These are phyloP conservation scores for Zelostemma sp. DNA, from an alignment of 1,140 invertebrate species.

Conservation along the genomic window DNA sequence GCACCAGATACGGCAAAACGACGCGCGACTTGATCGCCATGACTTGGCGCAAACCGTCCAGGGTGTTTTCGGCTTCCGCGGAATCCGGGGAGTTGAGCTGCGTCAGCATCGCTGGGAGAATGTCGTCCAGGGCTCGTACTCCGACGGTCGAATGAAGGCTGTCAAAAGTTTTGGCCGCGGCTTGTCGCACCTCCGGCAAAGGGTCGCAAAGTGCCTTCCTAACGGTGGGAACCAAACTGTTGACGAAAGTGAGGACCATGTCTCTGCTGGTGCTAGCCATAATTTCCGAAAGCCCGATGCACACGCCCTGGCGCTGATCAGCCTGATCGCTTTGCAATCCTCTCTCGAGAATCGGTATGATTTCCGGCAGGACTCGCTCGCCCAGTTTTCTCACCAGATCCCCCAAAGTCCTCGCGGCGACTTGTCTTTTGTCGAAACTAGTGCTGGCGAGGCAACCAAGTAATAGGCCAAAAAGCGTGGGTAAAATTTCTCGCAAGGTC, in stretches of 20 bases:
- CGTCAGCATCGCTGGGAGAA: conserved; percentile 90
- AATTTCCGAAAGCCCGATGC: conserved; percentile 98
- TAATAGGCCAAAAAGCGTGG: conserved; percentile 92
- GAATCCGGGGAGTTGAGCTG: conserved; percentile 84
- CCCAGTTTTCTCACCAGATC: conserved; percentile 98
- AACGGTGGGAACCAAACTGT: conserved; percentile 97
- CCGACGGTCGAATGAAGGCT: conserved; percentile 96
- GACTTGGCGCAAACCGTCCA: conserved; percentile 95
- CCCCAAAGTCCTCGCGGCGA: conserved; percentile 95
- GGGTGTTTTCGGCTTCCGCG: conserved; percentile 83
- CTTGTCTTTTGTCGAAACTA: conserved; percentile 95
- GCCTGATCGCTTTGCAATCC: conserved; percentile 91
- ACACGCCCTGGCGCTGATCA: conserved; percentile 97
- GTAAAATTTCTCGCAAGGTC: conserved; percentile 96
- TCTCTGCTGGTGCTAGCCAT: conserved; percentile 96
- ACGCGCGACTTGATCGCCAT: conserved; percentile 97
- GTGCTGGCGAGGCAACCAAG: conserved; percentile 95
- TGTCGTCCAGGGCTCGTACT: conserved; percentile 95
- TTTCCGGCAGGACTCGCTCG: conserved; percentile 96
- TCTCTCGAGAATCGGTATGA: conserved; percentile 96
- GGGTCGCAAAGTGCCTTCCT: conserved; percentile 93
- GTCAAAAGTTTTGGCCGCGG: conserved; percentile 97
- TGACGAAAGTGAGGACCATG: conserved; percentile 93
- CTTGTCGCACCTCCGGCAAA: conserved; percentile 90
- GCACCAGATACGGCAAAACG: conserved; percentile 95